Percentiles rank a stretch among this genome's conserved stretches.
These are phyloP conservation scores for Odontamblyopus lacepedii DNA, from an alignment of 2,797 vertebrate genomes.

Conservation along the genomic window DNA sequence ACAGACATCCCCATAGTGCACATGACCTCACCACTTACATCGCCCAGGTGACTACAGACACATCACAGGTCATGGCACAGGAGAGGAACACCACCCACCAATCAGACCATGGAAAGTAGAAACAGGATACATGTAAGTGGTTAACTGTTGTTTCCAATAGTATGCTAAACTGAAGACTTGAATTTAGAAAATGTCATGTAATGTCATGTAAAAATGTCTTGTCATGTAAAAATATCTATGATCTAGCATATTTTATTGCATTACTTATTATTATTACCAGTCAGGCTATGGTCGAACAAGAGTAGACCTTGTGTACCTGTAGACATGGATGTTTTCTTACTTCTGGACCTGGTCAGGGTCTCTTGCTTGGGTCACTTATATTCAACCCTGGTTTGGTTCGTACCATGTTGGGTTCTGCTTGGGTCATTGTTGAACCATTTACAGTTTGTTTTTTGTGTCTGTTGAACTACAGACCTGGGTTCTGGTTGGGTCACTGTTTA, in stretches of 20 bases:
- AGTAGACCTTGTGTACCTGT: too few species aligned
- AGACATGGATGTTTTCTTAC: too few species aligned
- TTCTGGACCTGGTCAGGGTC: too few species aligned
- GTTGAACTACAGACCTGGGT: background rate
- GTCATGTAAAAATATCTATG: too few species aligned
- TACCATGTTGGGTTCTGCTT: background rate
- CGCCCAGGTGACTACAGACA: conserved; percentile 69
- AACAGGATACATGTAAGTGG: background rate
- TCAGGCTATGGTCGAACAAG: too few species aligned
- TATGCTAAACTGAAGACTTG: background rate
- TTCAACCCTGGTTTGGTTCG: too few species aligned
- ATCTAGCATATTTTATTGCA: too few species aligned
- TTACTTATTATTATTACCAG: too few species aligned
- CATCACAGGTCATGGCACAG: background rate
- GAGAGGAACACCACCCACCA: background rate
- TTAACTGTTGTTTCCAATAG: background rate
- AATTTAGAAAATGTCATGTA: background rate
- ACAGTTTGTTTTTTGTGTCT: too few species aligned
- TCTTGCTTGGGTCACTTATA: too few species aligned
- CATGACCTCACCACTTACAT: conserved; percentile 81
- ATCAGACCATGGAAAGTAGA: background rate
- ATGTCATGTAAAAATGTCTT: too few species aligned
- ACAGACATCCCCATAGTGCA: conserved; percentile 90
- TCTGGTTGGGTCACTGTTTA: too few species aligned
- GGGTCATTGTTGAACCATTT: background rate